Base-by-base conservation (phyloP, 92 coral and sea anemone species). In the Palythoa grandiflora region DNA sequence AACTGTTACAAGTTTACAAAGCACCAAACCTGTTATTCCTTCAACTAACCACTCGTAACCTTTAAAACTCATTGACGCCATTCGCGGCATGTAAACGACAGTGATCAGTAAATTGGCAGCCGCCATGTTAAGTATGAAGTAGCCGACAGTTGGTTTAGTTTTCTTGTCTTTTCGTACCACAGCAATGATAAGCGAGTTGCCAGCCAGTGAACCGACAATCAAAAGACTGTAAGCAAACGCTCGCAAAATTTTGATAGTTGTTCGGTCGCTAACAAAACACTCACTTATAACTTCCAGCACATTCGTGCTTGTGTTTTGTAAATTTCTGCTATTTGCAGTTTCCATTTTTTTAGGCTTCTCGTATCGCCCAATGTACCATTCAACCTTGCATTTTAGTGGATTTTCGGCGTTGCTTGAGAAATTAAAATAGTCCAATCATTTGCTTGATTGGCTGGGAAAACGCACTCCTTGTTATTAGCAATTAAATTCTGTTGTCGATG, bases 21-120 rank as follows among this genome's bases (percentile, higher is more conserved):
- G 14, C 54, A 61, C 84, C 37, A 79, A 9, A 7, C 85, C 85
- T 2, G 61, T 3, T 0, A 54, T 16, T 47, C 85, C 85, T 11
- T 80, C 85, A 10, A 80, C 28, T 4, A 39, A 36, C 73, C 85
- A 80, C 54, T 80, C 73, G 38, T 80, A 80, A 2, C 85, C 85
- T 61, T 37, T 39, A 21, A 80, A 39, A 11, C 17, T 63, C 2
- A 80, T 10, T 8, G 73, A 12, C 6, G 61, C 7, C 85, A 80
- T 80, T 47, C 85, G 61, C 17, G 85, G 85, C 85, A 80, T 80
- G 35, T 80, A 80, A 38, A 80, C 73, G 39, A 80, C 73, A 60
- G 85, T 60, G 38, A 80, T 80, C 10, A 80, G 10, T 28, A 80
- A 1, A 11, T 80, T 57, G 4, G 85, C 85, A 5, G 20, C 72